Evolutionary conservation across 1,140 invertebrate genomes (phyloP).

Genomic region (Drosophila ironensis): DNA sequence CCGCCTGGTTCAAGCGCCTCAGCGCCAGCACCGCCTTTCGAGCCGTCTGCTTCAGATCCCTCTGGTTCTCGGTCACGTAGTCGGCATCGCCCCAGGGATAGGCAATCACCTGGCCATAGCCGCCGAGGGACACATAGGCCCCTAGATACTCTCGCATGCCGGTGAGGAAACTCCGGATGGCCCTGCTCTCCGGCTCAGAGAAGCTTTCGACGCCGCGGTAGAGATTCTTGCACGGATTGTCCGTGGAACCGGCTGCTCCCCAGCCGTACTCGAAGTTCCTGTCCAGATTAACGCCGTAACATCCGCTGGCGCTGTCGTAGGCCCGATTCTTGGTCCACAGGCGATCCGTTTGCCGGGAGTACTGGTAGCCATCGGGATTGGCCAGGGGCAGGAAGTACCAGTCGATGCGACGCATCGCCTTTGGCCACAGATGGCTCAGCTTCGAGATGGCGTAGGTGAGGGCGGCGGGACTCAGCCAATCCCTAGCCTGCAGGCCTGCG

Average conservation of each 20-base stretch:
- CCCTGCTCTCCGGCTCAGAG: slow-evolving; percentile 91
- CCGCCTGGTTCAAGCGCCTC: slow-evolving; percentile 63
- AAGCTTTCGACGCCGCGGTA: slow-evolving; percentile 90
- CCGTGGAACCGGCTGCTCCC: slow-evolving; percentile 89
- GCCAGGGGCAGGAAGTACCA: slow-evolving; percentile 89
- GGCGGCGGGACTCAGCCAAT: slow-evolving; percentile 94
- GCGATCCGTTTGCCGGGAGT: slow-evolving; percentile 84
- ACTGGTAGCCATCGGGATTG: slow-evolving; percentile 90
- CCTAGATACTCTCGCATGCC: slow-evolving; percentile 63
- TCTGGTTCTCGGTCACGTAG: slow-evolving; percentile 65
- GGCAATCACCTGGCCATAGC: slow-evolving; percentile 88
- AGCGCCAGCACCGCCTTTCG: slow-evolving; percentile 60
- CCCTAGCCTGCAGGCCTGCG: slow-evolving; percentile 89
- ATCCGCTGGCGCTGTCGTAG: slow-evolving; percentile 84
- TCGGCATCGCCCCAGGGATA: slow-evolving; percentile 80
- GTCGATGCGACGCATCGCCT: slow-evolving; percentile 87
- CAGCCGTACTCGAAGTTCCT: slow-evolving; percentile 91
- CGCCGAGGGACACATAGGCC: slow-evolving; percentile 89
- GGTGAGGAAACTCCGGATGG: slow-evolving; percentile 86
- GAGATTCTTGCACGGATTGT: slow-evolving; percentile 89
- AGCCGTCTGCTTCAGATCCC: slow-evolving; percentile 47
- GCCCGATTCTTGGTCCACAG: slow-evolving; percentile 89
- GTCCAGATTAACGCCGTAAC: slow-evolving; percentile 90
- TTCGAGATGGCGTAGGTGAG: slow-evolving; percentile 89
- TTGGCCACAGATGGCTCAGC: slow-evolving; percentile 86